Conservation (phyloP, 1,140 invertebrate species). For the Notospermus geniculatus region DNA sequence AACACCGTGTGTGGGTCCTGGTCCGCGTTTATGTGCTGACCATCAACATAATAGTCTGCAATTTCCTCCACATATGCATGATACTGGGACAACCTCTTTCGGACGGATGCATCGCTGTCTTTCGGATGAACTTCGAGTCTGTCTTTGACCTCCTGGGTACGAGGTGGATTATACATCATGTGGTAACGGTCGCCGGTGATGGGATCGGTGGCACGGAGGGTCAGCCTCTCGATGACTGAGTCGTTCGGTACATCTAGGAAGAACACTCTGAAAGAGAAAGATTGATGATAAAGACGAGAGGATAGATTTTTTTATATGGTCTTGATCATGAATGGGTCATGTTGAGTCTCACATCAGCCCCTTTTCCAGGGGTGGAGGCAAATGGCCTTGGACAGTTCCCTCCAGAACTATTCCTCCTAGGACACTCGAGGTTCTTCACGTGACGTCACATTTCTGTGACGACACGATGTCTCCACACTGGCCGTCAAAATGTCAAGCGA, state of each 20-base stretch:
- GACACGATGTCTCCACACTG: no score
- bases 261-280: slow-evolving; percentile 46
- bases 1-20: slow-evolving; percentile 57
- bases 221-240: slow-evolving; percentile 52
- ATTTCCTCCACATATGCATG: slow-evolving; percentile 48
- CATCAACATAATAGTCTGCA: slow-evolving; percentile 47
- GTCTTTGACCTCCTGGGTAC: slow-evolving; percentile 49
- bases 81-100: slow-evolving; percentile 44
- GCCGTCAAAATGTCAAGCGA: no score
- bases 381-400: no score
- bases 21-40: slow-evolving; percentile 53
- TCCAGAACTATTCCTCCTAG: no score
- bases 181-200: slow-evolving; percentile 55
- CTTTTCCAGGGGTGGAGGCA: no score
- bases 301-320: neutral
- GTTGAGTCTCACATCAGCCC: no score
- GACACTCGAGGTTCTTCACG: no score
- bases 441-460: no score
- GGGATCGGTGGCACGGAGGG: slow-evolving; percentile 48
- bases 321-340: no score
- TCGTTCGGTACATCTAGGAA: slow-evolving; percentile 55
- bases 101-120: slow-evolving; percentile 39
- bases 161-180: slow-evolving; percentile 53
- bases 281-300: neutral
- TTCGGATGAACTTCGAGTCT: slow-evolving; percentile 39